Conservation (phyloP, 2,888 invertebrate species). For the Theretra japonica region DNA sequence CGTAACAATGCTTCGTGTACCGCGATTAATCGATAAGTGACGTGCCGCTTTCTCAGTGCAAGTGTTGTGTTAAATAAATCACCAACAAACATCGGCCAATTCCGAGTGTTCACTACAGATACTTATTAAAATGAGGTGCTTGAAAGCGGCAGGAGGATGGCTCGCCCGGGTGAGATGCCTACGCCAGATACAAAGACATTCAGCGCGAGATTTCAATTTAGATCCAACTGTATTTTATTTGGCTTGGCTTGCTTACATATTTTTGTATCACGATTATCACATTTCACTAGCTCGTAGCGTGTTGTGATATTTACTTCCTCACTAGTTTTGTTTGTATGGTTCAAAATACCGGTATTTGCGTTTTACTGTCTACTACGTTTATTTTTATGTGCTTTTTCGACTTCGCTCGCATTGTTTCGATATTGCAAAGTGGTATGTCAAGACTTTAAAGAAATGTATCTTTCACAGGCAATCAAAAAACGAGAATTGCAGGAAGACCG, state of each 20-base stretch:
- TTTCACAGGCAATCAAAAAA: slow-evolving; percentile 80
- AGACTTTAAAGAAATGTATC: slow-evolving; percentile 45
- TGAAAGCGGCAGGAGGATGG: slow-evolving; percentile 82
- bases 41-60: slow-evolving; percentile 72
- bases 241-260: slow-evolving; percentile 68
- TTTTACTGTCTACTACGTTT: slow-evolving; percentile 50
- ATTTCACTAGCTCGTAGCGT: slow-evolving; percentile 58
- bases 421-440: slow-evolving; percentile 29
- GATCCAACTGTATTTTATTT: slow-evolving; percentile 72
- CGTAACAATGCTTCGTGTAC: slow-evolving; percentile 72
- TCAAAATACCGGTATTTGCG: slow-evolving; percentile 46
- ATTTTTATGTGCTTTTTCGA: slow-evolving; percentile 48
- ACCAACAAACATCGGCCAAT: slow-evolving; percentile 58
- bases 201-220: slow-evolving; percentile 78
- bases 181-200: slow-evolving; percentile 70
- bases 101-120: slow-evolving; percentile 61
- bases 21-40: slow-evolving; percentile 77
- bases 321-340: slow-evolving; percentile 54
- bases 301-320: slow-evolving; percentile 52
- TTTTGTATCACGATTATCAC: slow-evolving; percentile 60
- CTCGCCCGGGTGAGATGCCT: slow-evolving; percentile 81
- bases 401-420: background rate
- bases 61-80: slow-evolving; percentile 72
- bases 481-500: slow-evolving; percentile 72
- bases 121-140: slow-evolving; percentile 80